These are phyloP conservation scores for Pygoscelis antarcticus DNA, from an alignment of 2,113 vertebrate genomes.

Conservation along the genomic window DNA sequence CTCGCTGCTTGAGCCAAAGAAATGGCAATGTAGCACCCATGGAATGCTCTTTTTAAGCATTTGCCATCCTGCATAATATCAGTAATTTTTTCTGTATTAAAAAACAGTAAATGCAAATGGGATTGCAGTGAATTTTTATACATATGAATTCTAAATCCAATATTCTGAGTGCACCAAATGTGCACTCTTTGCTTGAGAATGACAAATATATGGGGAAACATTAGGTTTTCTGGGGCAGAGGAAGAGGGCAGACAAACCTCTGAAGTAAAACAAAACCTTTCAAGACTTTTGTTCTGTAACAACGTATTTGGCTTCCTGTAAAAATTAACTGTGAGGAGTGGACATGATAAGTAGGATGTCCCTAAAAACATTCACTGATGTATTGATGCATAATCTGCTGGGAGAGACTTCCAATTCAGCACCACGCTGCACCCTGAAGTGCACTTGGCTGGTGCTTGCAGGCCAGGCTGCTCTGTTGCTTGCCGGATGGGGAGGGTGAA, in stretches of 20 bases:
- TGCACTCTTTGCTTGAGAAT: neutral
- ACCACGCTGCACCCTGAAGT: neutral
- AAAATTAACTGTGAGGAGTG: neutral
- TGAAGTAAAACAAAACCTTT: neutral
- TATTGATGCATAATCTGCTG: neutral
- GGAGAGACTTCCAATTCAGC: neutral
- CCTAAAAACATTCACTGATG: neutral
- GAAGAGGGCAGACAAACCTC: neutral
- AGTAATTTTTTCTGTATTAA: neutral
- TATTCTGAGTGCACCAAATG: neutral
- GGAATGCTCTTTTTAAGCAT: neutral
- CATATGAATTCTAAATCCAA: neutral
- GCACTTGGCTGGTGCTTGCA: neutral
- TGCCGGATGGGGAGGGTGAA: neutral
- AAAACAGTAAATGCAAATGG: neutral
- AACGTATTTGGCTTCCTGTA: neutral
- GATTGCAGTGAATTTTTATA: neutral
- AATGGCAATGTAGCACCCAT: neutral
- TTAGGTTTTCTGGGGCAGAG: neutral
- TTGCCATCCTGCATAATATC: neutral
- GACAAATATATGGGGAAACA: neutral
- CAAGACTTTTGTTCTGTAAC: neutral
- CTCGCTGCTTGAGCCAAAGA: neutral
- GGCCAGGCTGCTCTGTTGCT: neutral
- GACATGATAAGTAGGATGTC: neutral